A percentile compares a stretch with the other conserved stretches of the same genome.
These are phyloP conservation scores for Sinocyclocheilus grahami DNA, from an alignment of 2,113 vertebrate species.

Conservation along the genomic window DNA sequence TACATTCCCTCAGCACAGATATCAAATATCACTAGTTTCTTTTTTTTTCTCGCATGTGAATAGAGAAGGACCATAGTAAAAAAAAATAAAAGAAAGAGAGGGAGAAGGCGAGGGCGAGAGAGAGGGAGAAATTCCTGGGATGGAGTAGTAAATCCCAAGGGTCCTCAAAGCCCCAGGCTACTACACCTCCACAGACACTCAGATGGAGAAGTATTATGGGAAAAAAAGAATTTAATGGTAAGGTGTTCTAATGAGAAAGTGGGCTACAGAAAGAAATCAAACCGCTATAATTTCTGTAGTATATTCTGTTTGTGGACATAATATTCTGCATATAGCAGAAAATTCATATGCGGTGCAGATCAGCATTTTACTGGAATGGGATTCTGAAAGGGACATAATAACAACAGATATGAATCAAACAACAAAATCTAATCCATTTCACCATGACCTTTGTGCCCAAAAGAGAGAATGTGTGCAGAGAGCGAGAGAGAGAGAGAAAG, in stretches of 20 bases:
- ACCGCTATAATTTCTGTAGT: neutral
- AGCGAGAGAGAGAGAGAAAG: conserved; percentile 30
- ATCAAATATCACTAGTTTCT: conserved; percentile 20
- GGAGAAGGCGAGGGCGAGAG: neutral
- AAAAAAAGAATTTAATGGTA: conserved; percentile 30
- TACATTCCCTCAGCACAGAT: conserved; percentile 33
- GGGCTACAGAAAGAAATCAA: neutral
- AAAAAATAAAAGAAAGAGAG: neutral
- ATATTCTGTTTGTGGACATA: neutral
- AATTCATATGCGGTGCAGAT: neutral
- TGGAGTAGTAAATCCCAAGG: conserved; percentile 30
- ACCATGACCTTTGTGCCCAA: conserved; percentile 45
- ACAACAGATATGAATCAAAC: conserved; percentile 44
- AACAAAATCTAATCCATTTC: conserved; percentile 39
- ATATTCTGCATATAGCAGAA: neutral
- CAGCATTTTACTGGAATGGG: conserved; percentile 24
- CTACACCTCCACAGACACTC: conserved; percentile 35
- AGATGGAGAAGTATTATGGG: neutral
- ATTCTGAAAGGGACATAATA: conserved; percentile 37
- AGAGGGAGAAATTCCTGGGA: conserved; percentile 24
- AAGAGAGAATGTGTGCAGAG: conserved; percentile 21
- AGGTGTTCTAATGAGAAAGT: conserved; percentile 36
- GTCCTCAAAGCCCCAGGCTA: conserved; percentile 27
- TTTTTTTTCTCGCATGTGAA: conserved; percentile 11
- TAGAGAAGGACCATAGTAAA: conserved; percentile 12